These are phyloP conservation scores for Amblyjoppa proteus DNA, from an alignment of 2,888 invertebrate species.

Conservation along the genomic window DNA sequence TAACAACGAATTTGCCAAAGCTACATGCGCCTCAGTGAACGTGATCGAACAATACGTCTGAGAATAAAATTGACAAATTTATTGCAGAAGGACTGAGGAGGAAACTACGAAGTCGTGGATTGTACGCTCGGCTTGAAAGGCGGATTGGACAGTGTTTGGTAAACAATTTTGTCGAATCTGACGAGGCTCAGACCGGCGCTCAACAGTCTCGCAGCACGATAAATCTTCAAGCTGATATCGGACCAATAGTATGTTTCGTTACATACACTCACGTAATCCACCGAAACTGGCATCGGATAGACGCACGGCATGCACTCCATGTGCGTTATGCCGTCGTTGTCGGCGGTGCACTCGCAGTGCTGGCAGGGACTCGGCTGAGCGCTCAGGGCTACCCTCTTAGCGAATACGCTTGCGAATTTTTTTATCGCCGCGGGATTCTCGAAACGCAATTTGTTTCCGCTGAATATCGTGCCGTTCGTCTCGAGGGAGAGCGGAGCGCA, in stretches of 20 bases:
- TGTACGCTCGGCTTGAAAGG: background rate
- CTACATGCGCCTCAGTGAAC: background rate
- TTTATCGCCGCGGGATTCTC: slow-evolving; percentile 87
- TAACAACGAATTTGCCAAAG: background rate
- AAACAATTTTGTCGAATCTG: slow-evolving; percentile 27
- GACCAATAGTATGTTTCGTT: slow-evolving; percentile 47
- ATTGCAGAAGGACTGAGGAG: background rate
- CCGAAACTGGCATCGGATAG: slow-evolving; percentile 85
- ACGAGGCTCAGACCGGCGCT: slow-evolving; percentile 26
- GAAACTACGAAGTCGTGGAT: background rate
- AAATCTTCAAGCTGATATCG: slow-evolving; percentile 21
- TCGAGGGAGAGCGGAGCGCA: slow-evolving; percentile 94
- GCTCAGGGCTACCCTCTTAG: slow-evolving; percentile 88
- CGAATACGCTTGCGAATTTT: slow-evolving; percentile 89
- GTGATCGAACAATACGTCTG: background rate
- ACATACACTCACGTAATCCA: slow-evolving; percentile 86
- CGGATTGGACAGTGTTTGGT: background rate
- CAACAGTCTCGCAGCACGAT: slow-evolving; percentile 23
- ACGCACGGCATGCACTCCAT: slow-evolving; percentile 89
- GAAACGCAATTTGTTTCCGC: slow-evolving; percentile 87
- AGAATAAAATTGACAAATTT: background rate
- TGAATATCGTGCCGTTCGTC: slow-evolving; percentile 92
- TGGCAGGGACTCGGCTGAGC: slow-evolving; percentile 88
- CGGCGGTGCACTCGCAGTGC: slow-evolving; percentile 90
- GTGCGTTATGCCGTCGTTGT: slow-evolving; percentile 88